Evolutionary conservation across 2,797 vertebrate species (phyloP).

Genomic region (Hylomyscus alleni): DNA sequence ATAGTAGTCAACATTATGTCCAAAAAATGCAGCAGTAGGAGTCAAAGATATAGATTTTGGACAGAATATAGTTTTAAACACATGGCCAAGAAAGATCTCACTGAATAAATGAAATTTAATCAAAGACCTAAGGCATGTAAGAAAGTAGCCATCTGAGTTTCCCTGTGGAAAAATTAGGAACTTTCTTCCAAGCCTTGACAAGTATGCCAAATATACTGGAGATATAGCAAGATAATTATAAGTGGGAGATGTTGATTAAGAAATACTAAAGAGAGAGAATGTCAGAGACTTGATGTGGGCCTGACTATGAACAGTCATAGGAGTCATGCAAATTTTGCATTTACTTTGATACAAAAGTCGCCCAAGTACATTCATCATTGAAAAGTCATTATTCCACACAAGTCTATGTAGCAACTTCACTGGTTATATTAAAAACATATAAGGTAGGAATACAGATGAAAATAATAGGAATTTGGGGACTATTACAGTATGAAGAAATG

Average conservation of each 20-base stretch:
- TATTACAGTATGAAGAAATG: conserved; percentile 2
- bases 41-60: not conserved
- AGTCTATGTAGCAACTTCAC: not conserved
- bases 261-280: not conserved
- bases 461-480: not conserved
- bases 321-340: not conserved
- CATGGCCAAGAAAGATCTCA: not conserved
- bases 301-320: not conserved
- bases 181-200: not conserved
- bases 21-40: not conserved
- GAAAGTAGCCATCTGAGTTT: not conserved
- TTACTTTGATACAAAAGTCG: conserved; percentile 33
- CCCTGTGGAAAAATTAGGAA: not conserved
- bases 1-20: not conserved
- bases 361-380: not conserved
- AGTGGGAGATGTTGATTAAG: not conserved
- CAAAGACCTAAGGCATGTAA: conserved; percentile 11
- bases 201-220: not conserved
- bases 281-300: not conserved
- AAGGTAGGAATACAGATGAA: not conserved
- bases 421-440: conserved; percentile 1
- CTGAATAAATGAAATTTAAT: conserved; percentile 17
- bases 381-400: conserved; percentile 26
- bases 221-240: conserved; percentile 24
- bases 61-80: not conserved